Conservation (phyloP, 2,797 vertebrate species). For the Dromococcyx pavoninus region DNA sequence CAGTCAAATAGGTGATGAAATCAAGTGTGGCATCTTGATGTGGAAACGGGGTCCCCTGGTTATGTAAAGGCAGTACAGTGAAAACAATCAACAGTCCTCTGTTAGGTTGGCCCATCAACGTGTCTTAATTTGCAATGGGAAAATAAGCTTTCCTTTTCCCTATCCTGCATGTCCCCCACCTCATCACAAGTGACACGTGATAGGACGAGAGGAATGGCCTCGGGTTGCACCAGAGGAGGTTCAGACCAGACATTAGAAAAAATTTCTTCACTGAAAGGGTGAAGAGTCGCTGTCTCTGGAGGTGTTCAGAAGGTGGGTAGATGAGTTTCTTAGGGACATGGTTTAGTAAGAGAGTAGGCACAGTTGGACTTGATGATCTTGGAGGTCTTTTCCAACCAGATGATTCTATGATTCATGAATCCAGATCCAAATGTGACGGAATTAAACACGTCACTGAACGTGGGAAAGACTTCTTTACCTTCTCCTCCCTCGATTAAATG, state of each 20-base stretch:
- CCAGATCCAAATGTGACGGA: neutral
- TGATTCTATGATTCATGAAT: too few relatives aligned
- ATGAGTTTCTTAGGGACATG: too few relatives aligned
- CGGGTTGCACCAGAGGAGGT: too few relatives aligned
- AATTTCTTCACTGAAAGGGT: too few relatives aligned
- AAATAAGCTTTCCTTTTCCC: neutral
- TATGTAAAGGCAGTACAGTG: neutral
- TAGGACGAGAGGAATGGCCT: too few relatives aligned
- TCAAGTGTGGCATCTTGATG: neutral
- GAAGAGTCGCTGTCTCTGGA: too few relatives aligned
- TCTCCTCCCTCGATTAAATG: neutral
- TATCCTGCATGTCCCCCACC: neutral
- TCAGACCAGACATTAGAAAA: too few relatives aligned
- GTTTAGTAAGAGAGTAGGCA: too few relatives aligned
- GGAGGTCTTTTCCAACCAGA: too few relatives aligned
- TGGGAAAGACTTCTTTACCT: neutral
- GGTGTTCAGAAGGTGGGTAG: too few relatives aligned
- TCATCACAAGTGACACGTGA: too few relatives aligned
- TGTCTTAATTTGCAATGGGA: rapidly evolving
- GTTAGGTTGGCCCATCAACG: rapidly evolving
- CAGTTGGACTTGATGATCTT: too few relatives aligned
- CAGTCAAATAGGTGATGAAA: neutral
- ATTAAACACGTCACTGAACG: neutral
- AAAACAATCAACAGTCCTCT: neutral
- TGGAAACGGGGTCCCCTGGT: neutral